Evolutionary conservation across 2,888 invertebrate genomes (phyloP), one percentile per base, ranked within the genome.

Genomic region (Stegophylla sp.): DNA sequence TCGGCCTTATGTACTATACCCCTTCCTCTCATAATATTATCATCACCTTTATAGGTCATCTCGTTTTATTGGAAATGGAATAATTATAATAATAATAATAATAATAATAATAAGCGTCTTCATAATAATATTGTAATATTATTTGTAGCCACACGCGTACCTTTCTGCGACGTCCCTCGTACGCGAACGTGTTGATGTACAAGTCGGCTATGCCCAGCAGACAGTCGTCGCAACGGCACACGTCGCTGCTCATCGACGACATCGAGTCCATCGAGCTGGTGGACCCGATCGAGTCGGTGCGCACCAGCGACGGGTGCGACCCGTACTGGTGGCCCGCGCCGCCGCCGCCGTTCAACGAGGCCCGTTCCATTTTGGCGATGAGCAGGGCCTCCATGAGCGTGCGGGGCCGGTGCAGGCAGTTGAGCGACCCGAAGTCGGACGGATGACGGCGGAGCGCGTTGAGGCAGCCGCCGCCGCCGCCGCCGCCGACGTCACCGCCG

Each of bases 161-260:
- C 83, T 83, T 82, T 83, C 82, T 74, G 48, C 82, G 82, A 20
- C 83, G 82, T 56, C 81, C 77, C 28, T 82, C 71, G 56, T 83
- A 81, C 23, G 88, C 89, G 59, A 88, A 87, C 84, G 89, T 86
- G 84, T 89, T 90, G 75, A 83, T 77, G 82, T 84, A 83, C 82
- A 84, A 89, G 88, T 94, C 94, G 84, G 91, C 93, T 83, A 94
- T 94, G 7, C 93, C 94, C 84, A 94, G 88, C 83, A 94, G 87
- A 85, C 94, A 94, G 86, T 94, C 94, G 86, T 94, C 94, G 86
- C 94, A 94, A 83, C 91, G 89, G 86, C 94, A 94, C 84, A 93
- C 91, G 85, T 93, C 93, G 86, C 92, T 91, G 51, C 83, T 83
- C 74, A 84, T 63, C 67, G 84, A 84, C 75, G 84, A 83, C 56